phyloP scores from a whole-genome alignment of 2,113 vertebrate species.

The Labeo catla region DNA sequence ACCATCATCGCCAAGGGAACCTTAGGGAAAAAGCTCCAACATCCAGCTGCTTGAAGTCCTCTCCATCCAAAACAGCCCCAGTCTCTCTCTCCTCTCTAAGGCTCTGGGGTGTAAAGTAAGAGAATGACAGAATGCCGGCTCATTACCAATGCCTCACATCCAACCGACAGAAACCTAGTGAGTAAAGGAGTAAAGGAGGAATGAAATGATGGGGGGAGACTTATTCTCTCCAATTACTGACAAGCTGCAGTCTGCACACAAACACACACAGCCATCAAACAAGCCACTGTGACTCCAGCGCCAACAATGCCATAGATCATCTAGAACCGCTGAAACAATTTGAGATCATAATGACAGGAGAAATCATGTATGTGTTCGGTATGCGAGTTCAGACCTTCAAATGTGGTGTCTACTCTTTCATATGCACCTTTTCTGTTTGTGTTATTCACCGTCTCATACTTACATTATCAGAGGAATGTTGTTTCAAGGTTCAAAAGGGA shows the following conservation, averaged over 20 bases:
- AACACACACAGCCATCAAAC: not conserved
- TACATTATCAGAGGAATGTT: not conserved
- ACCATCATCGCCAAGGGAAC: not conserved
- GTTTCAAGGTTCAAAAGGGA: not conserved
- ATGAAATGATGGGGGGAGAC: constrained; percentile 50
- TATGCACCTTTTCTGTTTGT: not conserved
- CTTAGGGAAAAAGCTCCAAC: not conserved
- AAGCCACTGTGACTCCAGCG: not conserved
- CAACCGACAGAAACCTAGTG: constrained; percentile 60
- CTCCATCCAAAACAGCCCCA: not conserved
- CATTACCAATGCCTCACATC: constrained; percentile 57
- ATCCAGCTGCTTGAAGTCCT: not conserved
- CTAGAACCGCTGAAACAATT: not conserved
- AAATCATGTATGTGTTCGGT: not conserved
- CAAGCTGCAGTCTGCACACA: constrained; percentile 60
- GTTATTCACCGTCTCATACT: not conserved
- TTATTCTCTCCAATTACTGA: constrained; percentile 68
- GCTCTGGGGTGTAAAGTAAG: constrained; percentile 10
- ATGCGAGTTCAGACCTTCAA: not conserved
- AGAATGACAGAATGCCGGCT: constrained; percentile 21
- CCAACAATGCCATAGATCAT: not conserved
- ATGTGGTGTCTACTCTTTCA: not conserved
- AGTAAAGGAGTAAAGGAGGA: constrained; percentile 44
- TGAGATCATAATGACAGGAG: constrained; percentile 7
- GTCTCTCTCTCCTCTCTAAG: constrained; percentile 47